Evolutionary conservation across 2,113 vertebrate species (phyloP).

Genomic region (Ia io): DNA sequence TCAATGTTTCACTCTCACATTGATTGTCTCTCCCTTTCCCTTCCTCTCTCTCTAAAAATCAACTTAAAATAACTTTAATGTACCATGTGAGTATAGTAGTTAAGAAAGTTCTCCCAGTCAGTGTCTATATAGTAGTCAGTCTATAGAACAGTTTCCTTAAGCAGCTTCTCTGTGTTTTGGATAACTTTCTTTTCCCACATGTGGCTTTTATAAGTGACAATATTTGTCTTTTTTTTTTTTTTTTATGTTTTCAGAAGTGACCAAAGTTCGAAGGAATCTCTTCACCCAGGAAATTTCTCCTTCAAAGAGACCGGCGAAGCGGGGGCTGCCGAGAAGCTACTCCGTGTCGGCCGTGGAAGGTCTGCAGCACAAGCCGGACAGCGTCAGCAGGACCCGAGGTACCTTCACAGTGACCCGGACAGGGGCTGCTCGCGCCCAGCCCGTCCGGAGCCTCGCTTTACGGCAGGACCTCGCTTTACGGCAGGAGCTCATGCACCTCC

Average conservation of each 20-base stretch:
- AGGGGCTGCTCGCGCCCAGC: not conserved
- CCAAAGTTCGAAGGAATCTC: conserved; percentile 96
- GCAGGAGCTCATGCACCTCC: not conserved
- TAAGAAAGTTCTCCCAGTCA: not conserved
- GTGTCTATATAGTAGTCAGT: not conserved
- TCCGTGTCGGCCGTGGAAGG: conserved; percentile 93
- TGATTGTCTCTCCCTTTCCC: no score
- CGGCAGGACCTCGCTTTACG: not conserved
- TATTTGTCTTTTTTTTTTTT: conserved; percentile 34
- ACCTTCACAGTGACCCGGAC: not conserved
- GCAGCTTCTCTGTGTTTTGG: not conserved
- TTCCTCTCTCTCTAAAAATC: no score
- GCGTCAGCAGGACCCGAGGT: conserved; percentile 79
- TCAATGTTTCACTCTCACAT: no score
- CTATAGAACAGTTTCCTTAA: not conserved
- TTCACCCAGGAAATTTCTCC: conserved; percentile 91
- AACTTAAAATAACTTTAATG: not conserved
- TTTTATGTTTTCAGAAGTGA: conserved; percentile 87
- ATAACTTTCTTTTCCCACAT: not conserved
- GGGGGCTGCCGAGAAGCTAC: conserved; percentile 87
- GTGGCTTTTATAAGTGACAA: not conserved
- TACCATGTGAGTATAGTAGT: not conserved
- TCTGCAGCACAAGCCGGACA: conserved; percentile 79
- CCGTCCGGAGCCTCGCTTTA: not conserved
- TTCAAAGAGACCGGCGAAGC: conserved; percentile 83